A percentile compares a stretch with the other conserved stretches of the same genome.
phyloP scores from a whole-genome alignment of 2,797 vertebrate genomes.

The Triplophysa bombifrons region DNA sequence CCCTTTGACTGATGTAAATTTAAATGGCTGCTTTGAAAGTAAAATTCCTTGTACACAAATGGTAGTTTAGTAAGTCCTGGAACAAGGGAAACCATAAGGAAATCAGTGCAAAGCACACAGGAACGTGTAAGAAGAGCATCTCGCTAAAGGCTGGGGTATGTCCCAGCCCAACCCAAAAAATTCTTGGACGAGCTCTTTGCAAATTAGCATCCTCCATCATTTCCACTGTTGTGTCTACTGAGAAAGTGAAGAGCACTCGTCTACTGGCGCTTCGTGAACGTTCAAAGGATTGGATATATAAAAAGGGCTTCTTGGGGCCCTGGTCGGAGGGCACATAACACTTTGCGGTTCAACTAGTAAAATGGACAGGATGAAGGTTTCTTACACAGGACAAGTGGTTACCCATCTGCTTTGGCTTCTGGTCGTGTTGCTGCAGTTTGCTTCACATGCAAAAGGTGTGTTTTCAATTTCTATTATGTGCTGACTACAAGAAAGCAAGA shows the following conservation, averaged over 20 bases:
- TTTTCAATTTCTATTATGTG: not conserved
- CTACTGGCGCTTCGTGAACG: not conserved
- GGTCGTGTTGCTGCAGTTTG: constrained; percentile 30
- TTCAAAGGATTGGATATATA: constrained; percentile 4
- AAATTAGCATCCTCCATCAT: constrained; percentile 48
- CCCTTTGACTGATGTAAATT: constrained; percentile 42
- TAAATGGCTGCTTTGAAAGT: constrained; percentile 55
- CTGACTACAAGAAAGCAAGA: not conserved
- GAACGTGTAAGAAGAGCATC: constrained; percentile 33
- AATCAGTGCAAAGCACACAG: constrained; percentile 30
- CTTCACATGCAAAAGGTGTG: constrained; percentile 27
- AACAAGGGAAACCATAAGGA: constrained; percentile 46
- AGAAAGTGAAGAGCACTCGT: constrained; percentile 3
- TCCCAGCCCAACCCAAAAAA: constrained; percentile 45
- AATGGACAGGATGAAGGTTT: constrained; percentile 18
- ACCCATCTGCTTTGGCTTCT: constrained; percentile 24
- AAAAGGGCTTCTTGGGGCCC: constrained; percentile 11
- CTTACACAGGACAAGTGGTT: not conserved
- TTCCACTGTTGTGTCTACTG: constrained; percentile 5
- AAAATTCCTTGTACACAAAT: constrained; percentile 55
- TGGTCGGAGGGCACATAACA: not conserved
- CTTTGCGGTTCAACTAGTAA: not conserved
- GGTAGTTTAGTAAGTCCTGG: not conserved
- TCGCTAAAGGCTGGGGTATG: constrained; percentile 23
- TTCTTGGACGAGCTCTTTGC: constrained; percentile 42